These are phyloP conservation scores for Idaea straminata DNA, from an alignment of 2,888 invertebrate genomes.

Conservation along the genomic window DNA sequence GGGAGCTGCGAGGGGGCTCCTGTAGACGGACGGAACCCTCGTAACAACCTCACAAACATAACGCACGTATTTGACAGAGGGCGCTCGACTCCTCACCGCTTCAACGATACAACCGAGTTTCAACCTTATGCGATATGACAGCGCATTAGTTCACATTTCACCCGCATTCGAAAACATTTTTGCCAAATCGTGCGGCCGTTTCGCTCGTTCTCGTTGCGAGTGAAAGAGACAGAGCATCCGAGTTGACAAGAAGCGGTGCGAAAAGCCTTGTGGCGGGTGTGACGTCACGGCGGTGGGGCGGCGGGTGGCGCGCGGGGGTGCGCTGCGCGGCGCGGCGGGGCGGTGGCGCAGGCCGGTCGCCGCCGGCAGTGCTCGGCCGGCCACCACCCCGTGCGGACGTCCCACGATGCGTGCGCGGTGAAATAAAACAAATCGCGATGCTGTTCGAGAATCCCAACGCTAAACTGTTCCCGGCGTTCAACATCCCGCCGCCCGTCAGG, in stretches of 20 bases:
- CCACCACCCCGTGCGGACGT: conserved; percentile 55
- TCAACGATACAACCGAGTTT: neutral
- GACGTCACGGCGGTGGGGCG: conserved; percentile 55
- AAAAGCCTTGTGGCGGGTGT: conserved; percentile 56
- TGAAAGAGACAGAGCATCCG: conserved; percentile 34
- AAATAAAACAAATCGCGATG: conserved; percentile 77
- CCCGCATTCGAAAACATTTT: neutral
- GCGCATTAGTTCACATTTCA: neutral
- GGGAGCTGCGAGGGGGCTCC: neutral
- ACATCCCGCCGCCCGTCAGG: conserved; percentile 85
- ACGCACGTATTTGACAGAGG: neutral
- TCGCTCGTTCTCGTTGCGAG: conserved; percentile 22
- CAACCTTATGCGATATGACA: neutral
- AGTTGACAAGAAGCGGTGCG: conserved; percentile 36
- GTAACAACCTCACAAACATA: neutral
- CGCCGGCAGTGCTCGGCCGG: conserved; percentile 65
- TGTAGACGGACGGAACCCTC: neutral
- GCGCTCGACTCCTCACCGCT: neutral
- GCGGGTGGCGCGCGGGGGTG: conserved; percentile 32
- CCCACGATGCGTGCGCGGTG: conserved; percentile 67
- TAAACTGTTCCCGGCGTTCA: conserved; percentile 84
- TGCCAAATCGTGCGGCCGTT: conserved; percentile 23
- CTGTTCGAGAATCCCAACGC: conserved; percentile 87
- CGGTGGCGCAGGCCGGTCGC: conserved; percentile 38
- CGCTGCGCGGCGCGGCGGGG: conserved; percentile 36